Evolutionary conservation across 2,797 vertebrate species (phyloP), one percentile per base, ranked within the genome.

Genomic region (Apogon talboti): DNA sequence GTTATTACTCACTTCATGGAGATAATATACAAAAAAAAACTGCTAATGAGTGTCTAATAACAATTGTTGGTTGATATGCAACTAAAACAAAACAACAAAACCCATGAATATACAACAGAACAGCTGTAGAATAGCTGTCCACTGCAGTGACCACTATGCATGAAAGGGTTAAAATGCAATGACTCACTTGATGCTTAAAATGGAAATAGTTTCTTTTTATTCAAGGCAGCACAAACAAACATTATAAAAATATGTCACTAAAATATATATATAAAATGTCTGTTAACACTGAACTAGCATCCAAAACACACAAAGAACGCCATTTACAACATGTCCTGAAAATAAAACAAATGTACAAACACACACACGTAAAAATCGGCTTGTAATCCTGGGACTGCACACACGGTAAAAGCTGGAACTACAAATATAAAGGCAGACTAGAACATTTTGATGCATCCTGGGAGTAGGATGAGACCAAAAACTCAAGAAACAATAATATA

Each of bases 191-290:
- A 13, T 11, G 3, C 7, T 45, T 12, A 13, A 64, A 84, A 74
- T 66, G 43, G 15, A 62, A 82, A 79, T 35, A 16, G 19, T 67
- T 18, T 7, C 30, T 78, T 66, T 87, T 89, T 83, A 90, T 88
- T 88, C 38, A 87, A 84, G 54, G 53, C 50, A 69, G 56, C 71
- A 84, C 61, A 87, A 80, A 88, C 58, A 75, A 64, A 84, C 55
- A 83, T 86, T 86, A 87, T 74, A 89, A 86, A 92, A 91, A 91
- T 82, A 84, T 79, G 71, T 69, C 71, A 74, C 82, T 87, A 88
- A 79, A 86, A 86, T 84, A 83, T 78, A 33, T 33, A 77, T 85
- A 86, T 77, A 88, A 83, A 83, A 86, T 67, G 76, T 85, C 50
- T 3, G 8, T 69, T 66, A 71, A 78, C 59, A 59, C 58, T 78